phyloP scores from a whole-genome alignment of 2,113 vertebrate species.

The Seriola quinqueradiata region DNA sequence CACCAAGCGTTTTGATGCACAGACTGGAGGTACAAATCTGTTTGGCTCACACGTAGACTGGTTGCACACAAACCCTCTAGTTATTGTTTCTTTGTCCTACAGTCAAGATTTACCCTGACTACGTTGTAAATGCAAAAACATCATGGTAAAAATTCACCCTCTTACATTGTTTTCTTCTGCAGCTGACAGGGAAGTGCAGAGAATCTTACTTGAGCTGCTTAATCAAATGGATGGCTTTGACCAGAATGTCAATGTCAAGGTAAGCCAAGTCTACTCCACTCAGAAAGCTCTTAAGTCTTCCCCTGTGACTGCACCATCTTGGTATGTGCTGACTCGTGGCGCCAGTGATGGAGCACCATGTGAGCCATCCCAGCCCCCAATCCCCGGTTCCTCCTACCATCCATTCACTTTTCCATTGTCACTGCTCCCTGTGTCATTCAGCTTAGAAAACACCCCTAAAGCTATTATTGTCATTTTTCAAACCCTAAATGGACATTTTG shows the following conservation, averaged over 20 bases:
- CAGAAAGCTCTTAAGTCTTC: conserved; percentile 6
- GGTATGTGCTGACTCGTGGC: not conserved
- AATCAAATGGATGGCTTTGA: conserved; percentile 98
- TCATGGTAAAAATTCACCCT: not conserved
- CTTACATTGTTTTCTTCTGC: conserved; percentile 25
- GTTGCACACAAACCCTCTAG: not conserved
- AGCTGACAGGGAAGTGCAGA: conserved; percentile 95
- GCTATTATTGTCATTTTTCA: conserved; percentile 5
- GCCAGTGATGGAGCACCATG: not conserved
- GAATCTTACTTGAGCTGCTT: conserved; percentile 94
- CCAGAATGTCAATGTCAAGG: conserved; percentile 97
- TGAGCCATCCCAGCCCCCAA: not conserved
- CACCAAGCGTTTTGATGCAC: conserved; percentile 97
- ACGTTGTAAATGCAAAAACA: not conserved
- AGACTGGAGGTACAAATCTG: conserved; percentile 90
- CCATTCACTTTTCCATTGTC: not conserved
- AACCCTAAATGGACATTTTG: conserved; percentile 7
- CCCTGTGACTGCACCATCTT: conserved; percentile 3
- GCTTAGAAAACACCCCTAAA: not conserved
- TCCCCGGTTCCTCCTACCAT: not conserved
- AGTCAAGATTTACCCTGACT: not conserved
- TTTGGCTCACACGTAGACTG: not conserved
- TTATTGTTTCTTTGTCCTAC: not conserved
- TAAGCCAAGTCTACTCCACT: conserved; percentile 55
- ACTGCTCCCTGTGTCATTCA: not conserved